Percentiles rank a stretch among this genome's conserved stretches.
phyloP scores from a whole-genome alignment of 2,888 invertebrate species.

The Seira musarum region DNA sequence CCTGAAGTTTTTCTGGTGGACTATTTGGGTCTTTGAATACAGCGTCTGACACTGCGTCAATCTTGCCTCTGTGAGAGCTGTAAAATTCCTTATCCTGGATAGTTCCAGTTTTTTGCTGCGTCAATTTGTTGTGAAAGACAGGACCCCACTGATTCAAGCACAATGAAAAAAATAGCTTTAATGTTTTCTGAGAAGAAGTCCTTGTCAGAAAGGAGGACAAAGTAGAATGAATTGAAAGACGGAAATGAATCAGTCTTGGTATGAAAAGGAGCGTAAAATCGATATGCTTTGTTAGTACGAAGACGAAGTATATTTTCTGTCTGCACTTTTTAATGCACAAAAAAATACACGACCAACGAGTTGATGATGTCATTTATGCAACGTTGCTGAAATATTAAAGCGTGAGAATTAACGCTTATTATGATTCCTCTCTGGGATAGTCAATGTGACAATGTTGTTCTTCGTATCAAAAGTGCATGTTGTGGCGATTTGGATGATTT shows the following conservation, averaged over 20 bases:
- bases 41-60: constrained; percentile 59
- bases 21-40: constrained; percentile 43
- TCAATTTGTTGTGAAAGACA: constrained; percentile 63
- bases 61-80: constrained; percentile 58
- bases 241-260: constrained; percentile 1
- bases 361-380: too few relatives aligned
- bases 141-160: constrained; percentile 62
- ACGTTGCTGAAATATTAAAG: too few relatives aligned
- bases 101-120: constrained; percentile 49
- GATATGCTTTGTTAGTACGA: background rate
- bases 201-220: constrained; percentile 9
- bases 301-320: too few relatives aligned
- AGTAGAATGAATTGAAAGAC: background rate
- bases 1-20: background rate
- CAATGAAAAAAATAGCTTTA: background rate
- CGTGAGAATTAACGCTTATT: too few relatives aligned
- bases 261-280: constrained; percentile 3
- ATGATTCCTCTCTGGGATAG: too few relatives aligned
- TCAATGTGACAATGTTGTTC: too few relatives aligned
- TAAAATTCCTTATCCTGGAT: constrained; percentile 61
- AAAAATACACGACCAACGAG: too few relatives aligned
- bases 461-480: too few relatives aligned
- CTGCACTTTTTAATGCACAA: too few relatives aligned
- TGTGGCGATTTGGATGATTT: too few relatives aligned
- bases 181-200: background rate